Conservation (phyloP, 2,888 invertebrate genomes). For the Lordiphosa andalusiaca region DNA sequence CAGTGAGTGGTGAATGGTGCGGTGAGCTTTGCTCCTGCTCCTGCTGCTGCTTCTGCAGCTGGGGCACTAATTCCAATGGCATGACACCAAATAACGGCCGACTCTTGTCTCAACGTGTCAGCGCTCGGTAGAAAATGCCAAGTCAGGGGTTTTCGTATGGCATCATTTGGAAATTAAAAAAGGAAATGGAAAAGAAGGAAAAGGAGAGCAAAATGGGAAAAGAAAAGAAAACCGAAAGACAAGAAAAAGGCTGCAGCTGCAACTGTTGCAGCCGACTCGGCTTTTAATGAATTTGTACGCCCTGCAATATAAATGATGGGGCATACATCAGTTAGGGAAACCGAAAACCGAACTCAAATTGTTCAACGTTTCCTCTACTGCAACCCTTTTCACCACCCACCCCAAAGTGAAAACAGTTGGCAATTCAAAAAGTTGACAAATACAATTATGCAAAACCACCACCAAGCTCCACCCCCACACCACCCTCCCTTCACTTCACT, state of each 20-base stretch:
- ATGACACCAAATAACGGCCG: slow-evolving; percentile 15
- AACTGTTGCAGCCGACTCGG: not conserved
- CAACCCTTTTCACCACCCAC: no score
- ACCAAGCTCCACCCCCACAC: slow-evolving; percentile 2
- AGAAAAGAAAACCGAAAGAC: slow-evolving; percentile 14
- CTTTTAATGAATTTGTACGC: no score
- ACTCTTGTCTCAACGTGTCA: slow-evolving; percentile 33
- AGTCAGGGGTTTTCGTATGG: slow-evolving; percentile 44
- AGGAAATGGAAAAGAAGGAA: slow-evolving; percentile 8
- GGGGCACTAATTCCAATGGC: slow-evolving; percentile 31
- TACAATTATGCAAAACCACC: slow-evolving; percentile 62
- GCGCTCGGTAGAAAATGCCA: slow-evolving; percentile 50
- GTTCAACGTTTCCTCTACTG: no score
- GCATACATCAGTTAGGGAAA: no score
- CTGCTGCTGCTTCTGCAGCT: slow-evolving; percentile 4
- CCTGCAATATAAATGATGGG: no score
- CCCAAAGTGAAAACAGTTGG: slow-evolving; percentile 14
- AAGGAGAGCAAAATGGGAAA: slow-evolving; percentile 6
- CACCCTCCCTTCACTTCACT: no score
- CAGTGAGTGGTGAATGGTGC: slow-evolving; percentile 13
- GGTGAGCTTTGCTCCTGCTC: slow-evolving; percentile 5
- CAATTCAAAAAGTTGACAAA: slow-evolving; percentile 63
- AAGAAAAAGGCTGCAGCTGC: not conserved
- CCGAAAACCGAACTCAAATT: no score
- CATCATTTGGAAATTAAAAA: slow-evolving; percentile 67